Conservation (phyloP, 2,888 invertebrate genomes). For the Macaria liturata region DNA sequence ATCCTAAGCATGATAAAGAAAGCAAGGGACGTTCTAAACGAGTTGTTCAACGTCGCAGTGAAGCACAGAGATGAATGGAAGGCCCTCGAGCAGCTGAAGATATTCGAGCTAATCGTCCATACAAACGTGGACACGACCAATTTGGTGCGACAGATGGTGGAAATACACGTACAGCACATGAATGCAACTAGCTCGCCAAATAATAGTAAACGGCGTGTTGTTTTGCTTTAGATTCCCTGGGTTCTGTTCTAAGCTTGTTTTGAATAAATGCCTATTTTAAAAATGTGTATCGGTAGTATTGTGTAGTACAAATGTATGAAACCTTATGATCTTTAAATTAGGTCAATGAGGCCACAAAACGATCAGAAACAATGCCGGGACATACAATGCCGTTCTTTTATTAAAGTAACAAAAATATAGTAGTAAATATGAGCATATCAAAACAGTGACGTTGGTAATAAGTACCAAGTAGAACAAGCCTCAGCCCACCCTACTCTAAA, state of each 20-base stretch:
- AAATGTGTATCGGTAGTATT: too few relatives aligned
- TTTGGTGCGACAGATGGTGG: constrained; percentile 62
- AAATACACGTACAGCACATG: constrained; percentile 56
- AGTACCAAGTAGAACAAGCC: too few relatives aligned
- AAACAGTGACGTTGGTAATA: too few relatives aligned
- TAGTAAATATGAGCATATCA: too few relatives aligned
- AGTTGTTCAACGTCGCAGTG: constrained; percentile 67
- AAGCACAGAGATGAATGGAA: constrained; percentile 68
- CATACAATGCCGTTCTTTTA: too few relatives aligned
- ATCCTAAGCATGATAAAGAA: constrained; percentile 67
- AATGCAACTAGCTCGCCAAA: constrained; percentile 40
- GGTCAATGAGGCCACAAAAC: too few relatives aligned
- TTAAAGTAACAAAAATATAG: too few relatives aligned
- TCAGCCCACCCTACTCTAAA: constrained; percentile 9
- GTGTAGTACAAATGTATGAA: too few relatives aligned
- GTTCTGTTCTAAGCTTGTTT: too few relatives aligned
- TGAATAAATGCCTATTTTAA: too few relatives aligned
- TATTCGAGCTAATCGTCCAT: constrained; percentile 69
- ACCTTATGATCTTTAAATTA: too few relatives aligned
- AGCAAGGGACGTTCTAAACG: constrained; percentile 60
- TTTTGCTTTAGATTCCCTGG: constrained; percentile 31
- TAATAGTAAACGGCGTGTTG: constrained; percentile 42
- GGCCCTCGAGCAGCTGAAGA: constrained; percentile 66
- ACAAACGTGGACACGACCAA: constrained; percentile 70
- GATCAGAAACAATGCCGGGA: too few relatives aligned